A percentile compares a stretch with the other conserved stretches of the same genome.
phyloP scores from a whole-genome alignment of 1,140 invertebrate genomes.

The Ceratina australensis region DNA sequence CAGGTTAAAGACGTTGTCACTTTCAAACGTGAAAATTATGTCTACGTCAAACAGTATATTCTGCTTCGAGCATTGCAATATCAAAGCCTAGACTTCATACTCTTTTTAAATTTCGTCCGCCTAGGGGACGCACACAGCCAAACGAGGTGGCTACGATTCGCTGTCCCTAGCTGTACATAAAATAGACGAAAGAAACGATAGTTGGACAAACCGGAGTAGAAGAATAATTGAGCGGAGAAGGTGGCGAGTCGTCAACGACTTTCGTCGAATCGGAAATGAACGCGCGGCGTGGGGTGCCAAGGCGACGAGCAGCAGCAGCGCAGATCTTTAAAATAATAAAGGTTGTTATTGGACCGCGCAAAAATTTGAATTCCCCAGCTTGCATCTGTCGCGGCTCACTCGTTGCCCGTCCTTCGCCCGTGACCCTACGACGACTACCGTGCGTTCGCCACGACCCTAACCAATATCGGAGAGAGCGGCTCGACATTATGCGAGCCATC shows the following conservation, averaged over 20 bases:
- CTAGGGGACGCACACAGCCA: no score
- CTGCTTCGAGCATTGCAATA: no score
- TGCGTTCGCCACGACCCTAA: conserved; percentile 56
- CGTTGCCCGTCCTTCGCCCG: conserved; percentile 2
- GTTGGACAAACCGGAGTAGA: background rate
- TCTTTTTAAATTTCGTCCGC: no score
- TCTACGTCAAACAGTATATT: no score
- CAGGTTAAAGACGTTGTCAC: no score
- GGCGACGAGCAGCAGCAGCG: conserved; percentile 47
- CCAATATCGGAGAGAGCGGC: conserved; percentile 62
- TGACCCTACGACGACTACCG: background rate
- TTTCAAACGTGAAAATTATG: no score
- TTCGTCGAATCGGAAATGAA: conserved; percentile 26
- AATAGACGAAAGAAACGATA: no score
- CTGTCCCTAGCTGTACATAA: no score
- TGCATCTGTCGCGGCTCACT: conserved; percentile 65
- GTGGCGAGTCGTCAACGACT: no score
- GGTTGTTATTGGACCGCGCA: conserved; percentile 72
- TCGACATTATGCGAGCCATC: conserved; percentile 64
- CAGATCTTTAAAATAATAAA: conserved; percentile 76
- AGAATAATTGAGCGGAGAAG: background rate
- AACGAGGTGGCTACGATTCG: no score
- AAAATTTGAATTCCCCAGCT: conserved; percentile 72
- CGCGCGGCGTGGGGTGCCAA: conserved; percentile 46
- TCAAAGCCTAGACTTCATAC: no score